Evolutionary conservation across 2,113 vertebrate genomes (phyloP).

Genomic region (Lichenostomus cassidix): DNA sequence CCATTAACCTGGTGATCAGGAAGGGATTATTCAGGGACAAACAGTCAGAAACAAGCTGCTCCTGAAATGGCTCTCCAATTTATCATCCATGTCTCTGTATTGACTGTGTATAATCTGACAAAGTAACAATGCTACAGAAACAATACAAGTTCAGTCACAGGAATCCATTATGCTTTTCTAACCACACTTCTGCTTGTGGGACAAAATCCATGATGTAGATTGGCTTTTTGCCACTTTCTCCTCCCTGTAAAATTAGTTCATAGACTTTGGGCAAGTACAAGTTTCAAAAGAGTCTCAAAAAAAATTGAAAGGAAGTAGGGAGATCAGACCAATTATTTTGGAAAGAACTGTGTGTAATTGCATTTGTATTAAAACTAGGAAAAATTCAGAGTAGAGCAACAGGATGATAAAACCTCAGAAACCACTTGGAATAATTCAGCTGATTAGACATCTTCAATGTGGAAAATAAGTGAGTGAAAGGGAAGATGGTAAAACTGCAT

Average conservation of each 20-base stretch:
- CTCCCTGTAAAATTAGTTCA: neutral
- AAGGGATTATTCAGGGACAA: neutral
- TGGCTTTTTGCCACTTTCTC: neutral
- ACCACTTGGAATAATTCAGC: neutral
- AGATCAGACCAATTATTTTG: neutral
- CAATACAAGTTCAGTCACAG: neutral
- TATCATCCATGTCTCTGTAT: neutral
- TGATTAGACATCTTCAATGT: neutral
- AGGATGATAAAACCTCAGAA: neutral
- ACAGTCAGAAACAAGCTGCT: neutral
- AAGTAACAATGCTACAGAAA: neutral
- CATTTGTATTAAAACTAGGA: neutral
- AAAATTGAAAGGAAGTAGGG: neutral
- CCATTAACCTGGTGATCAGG: neutral
- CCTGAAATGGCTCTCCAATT: neutral
- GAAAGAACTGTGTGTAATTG: neutral
- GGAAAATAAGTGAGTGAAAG: neutral
- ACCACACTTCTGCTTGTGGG: neutral
- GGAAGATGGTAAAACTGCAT: neutral
- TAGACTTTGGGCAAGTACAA: neutral
- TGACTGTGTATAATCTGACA: neutral
- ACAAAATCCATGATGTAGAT: neutral
- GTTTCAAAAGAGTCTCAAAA: neutral
- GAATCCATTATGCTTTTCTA: neutral
- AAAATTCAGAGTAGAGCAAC: neutral